Evolutionary conservation across 2,113 vertebrate species (phyloP).

Genomic region (Rousettus leschenaultii): DNA sequence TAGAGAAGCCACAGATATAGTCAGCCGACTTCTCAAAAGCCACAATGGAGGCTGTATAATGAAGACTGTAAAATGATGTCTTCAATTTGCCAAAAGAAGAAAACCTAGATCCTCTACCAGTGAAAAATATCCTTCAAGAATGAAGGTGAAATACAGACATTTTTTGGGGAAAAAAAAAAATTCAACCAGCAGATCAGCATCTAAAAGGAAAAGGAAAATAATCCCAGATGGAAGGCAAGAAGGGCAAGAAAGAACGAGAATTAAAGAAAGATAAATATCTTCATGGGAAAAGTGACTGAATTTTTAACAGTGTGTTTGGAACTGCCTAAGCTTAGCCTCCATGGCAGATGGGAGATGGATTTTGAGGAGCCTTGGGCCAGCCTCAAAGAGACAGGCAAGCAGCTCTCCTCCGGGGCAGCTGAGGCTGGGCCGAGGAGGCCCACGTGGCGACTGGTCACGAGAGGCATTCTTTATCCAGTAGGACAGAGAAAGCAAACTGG

Average conservation of each 20-base stretch:
- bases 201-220: neutral
- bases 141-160: neutral
- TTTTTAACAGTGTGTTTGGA: neutral
- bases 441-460: rapidly evolving
- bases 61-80: neutral
- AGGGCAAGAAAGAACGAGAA: neutral
- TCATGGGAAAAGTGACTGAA: neutral
- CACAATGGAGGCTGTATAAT: neutral
- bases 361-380: neutral
- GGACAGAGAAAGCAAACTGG: neutral
- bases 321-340: neutral
- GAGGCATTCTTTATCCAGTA: neutral
- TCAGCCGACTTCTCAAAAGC: neutral
- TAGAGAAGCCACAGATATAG: neutral
- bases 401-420: neutral
- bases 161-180: neutral
- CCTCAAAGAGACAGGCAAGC: neutral
- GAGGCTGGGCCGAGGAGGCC: neutral
- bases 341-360: rapidly evolving
- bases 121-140: neutral
- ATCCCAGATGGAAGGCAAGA: neutral
- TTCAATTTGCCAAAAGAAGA: neutral
- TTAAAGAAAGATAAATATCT: neutral
- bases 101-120: neutral
- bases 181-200: neutral